phyloP scores from a whole-genome alignment of 2,113 vertebrate species.

The Neolamprologus variostigma region DNA sequence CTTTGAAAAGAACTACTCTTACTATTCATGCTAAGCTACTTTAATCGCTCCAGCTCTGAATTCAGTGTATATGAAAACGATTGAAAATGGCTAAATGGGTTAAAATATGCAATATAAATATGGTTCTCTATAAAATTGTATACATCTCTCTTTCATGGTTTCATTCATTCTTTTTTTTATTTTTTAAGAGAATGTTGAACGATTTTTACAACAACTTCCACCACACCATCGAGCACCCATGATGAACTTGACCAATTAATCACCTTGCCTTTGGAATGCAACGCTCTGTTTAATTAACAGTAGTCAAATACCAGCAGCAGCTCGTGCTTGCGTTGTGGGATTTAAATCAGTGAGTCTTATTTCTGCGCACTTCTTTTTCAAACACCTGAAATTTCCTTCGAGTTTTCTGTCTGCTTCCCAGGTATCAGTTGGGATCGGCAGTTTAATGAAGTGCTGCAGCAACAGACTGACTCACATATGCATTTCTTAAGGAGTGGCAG shows the following conservation, averaged over 20 bases:
- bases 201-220: not conserved
- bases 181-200: not conserved
- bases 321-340: not conserved
- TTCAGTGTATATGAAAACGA: not conserved
- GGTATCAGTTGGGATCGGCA: not conserved
- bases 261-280: not conserved
- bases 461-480: constrained; percentile 11
- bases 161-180: not conserved
- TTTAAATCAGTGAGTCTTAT: not conserved
- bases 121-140: not conserved
- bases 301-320: not conserved
- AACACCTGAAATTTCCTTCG: not conserved
- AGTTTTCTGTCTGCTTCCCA: not conserved
- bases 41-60: not conserved
- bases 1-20: not conserved
- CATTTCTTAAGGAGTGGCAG: not conserved
- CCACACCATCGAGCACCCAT: not conserved
- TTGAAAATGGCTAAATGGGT: not conserved
- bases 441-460: constrained; percentile 28
- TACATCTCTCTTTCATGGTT: not conserved
- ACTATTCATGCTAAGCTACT: not conserved
- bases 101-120: not conserved
- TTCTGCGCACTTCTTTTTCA: not conserved
- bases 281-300: not conserved
- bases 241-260: not conserved